phyloP scores from a whole-genome alignment of 2,888 invertebrate species.

The Lycophotia porphyrea region DNA sequence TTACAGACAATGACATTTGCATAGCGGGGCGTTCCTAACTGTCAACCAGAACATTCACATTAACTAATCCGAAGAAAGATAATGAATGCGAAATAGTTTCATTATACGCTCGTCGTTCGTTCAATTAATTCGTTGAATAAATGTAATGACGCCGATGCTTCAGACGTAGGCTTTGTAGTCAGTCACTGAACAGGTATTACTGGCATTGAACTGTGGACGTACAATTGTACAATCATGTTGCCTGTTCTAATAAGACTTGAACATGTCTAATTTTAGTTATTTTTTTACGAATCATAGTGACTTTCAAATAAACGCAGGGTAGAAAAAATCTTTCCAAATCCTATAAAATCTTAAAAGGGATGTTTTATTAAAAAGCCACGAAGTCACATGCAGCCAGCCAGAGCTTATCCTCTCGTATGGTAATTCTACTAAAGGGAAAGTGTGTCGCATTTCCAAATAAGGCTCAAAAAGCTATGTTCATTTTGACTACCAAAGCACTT shows the following conservation, averaged over 20 bases:
- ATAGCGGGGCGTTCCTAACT: constrained; percentile 87
- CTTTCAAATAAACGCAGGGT: neutral
- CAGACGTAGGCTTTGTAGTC: constrained; percentile 32
- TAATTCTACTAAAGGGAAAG: constrained; percentile 78
- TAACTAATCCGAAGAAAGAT: constrained; percentile 83
- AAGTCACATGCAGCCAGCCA: constrained; percentile 69
- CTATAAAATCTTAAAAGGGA: constrained; percentile 46
- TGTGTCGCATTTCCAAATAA: constrained; percentile 79
- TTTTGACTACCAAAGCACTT: constrained; percentile 85
- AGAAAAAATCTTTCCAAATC: constrained; percentile 26
- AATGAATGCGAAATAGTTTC: constrained; percentile 83
- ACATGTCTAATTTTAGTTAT: neutral
- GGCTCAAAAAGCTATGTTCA: constrained; percentile 83
- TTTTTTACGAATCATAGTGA: neutral
- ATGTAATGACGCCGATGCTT: constrained; percentile 48
- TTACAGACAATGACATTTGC: constrained; percentile 89
- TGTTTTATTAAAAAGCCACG: constrained; percentile 65
- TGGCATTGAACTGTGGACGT: neutral
- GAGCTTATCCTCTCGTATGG: constrained; percentile 73
- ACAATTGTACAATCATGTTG: neutral
- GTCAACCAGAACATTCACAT: constrained; percentile 89
- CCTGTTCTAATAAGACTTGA: neutral
- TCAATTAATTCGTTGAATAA: constrained; percentile 71
- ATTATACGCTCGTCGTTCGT: constrained; percentile 75
- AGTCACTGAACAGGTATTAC: constrained; percentile 27